A percentile compares a stretch with the other conserved stretches of the same genome.
Conservation (phyloP, 2,888 invertebrate species). For the Xestoiulus laeticollis region DNA sequence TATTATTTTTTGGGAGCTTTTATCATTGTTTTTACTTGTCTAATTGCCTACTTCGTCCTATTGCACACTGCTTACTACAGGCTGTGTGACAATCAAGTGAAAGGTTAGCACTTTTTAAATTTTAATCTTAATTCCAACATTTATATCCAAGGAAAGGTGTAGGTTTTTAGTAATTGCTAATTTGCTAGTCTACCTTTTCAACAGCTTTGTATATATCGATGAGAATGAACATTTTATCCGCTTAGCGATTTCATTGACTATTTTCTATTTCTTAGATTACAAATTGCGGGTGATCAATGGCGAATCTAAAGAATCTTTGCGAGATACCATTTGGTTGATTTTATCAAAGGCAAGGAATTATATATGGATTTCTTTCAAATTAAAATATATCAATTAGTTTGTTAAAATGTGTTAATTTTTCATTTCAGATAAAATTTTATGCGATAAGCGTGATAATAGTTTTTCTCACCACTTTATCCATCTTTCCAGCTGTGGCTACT, state of each 20-base stretch:
- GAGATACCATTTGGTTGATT: background rate
- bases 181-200: too few species aligned
- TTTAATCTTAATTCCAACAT: background rate
- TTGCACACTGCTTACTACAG: conserved; percentile 23
- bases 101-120: background rate
- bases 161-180: too few species aligned
- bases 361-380: background rate
- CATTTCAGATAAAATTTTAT: conserved; percentile 76
- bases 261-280: background rate
- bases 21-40: conserved; percentile 68
- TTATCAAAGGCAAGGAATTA: background rate
- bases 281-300: background rate
- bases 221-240: too few species aligned
- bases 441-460: conserved; percentile 79
- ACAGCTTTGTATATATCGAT: too few species aligned
- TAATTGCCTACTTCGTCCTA: conserved; percentile 33
- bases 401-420: background rate
- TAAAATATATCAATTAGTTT: background rate
- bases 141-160: background rate
- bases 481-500: conserved; percentile 88
- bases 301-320: background rate
- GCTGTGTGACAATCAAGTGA: background rate
- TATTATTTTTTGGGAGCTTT: conserved; percentile 87
- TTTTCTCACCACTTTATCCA: conserved; percentile 81
- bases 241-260: background rate